A percentile compares a stretch with the other conserved stretches of the same genome.
Conservation (phyloP, 2,888 invertebrate genomes). For the Drosophila suboccidentalis region DNA sequence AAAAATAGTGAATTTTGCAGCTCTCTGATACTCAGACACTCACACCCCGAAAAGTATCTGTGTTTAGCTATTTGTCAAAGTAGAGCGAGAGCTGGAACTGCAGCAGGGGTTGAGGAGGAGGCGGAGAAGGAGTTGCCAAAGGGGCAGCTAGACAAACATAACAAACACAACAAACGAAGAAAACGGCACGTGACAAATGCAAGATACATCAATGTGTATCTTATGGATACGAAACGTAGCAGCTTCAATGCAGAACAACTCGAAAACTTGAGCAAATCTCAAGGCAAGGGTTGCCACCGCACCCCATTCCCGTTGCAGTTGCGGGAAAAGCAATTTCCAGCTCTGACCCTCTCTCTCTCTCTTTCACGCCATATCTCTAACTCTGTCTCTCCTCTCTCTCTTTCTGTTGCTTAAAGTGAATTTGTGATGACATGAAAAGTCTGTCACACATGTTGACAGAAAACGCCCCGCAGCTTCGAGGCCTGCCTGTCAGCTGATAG, state of each 20-base stretch:
- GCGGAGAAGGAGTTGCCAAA: background rate
- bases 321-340: constrained; percentile 37
- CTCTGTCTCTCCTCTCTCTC: background rate
- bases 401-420: constrained; percentile 48
- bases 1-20: too few species aligned
- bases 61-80: constrained; percentile 68
- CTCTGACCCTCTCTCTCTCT: background rate
- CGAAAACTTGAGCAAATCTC: constrained; percentile 18
- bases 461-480: constrained; percentile 43
- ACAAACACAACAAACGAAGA: constrained; percentile 20
- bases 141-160: constrained; percentile 42
- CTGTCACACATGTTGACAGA: constrained; percentile 64
- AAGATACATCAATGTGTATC: constrained; percentile 34
- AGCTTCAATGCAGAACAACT: constrained; percentile 6
- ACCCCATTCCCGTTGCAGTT: constrained; percentile 5
- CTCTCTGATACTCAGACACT: background rate
- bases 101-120: background rate
- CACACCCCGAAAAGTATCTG: constrained; percentile 45
- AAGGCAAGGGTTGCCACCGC: constrained; percentile 21
- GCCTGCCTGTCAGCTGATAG: constrained; percentile 55
- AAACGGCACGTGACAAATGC: constrained; percentile 65
- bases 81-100: background rate
- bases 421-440: constrained; percentile 64
- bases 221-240: constrained; percentile 25
- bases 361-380: background rate